Percentiles rank a stretch among this genome's conserved stretches.
These are phyloP conservation scores for Heloderma charlesbogerti DNA, from an alignment of 2,113 vertebrate genomes.

Conservation along the genomic window DNA sequence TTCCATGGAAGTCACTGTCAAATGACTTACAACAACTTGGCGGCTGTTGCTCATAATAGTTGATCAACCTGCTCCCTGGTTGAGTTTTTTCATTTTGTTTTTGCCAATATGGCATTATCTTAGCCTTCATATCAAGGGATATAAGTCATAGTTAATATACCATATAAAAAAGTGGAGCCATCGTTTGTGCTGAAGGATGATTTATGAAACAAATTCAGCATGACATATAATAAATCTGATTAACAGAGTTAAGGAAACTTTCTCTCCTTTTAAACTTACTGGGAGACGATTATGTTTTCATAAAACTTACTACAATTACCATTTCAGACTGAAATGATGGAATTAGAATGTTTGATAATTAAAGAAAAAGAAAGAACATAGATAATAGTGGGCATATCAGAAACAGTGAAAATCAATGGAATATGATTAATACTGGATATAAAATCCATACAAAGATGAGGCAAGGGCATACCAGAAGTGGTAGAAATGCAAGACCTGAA, in stretches of 20 bases:
- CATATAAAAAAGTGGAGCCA: slow-evolving; percentile 31
- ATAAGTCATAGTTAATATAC: slow-evolving; percentile 28
- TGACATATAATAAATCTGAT: slow-evolving; percentile 13
- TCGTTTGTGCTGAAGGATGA: neutral
- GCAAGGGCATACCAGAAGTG: neutral
- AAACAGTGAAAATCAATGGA: neutral
- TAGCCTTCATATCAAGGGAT: slow-evolving; percentile 26
- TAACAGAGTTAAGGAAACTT: neutral
- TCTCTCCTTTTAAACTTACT: too few relatives aligned
- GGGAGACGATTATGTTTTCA: neutral
- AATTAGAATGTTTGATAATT: neutral
- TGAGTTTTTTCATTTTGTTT: neutral
- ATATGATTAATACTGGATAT: neutral
- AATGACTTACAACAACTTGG: slow-evolving; percentile 37
- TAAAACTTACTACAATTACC: neutral
- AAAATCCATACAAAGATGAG: neutral
- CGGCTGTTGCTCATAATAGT: neutral
- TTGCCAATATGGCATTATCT: slow-evolving; percentile 22
- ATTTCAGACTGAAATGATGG: neutral
- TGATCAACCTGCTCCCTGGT: neutral
- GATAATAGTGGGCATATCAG: neutral
- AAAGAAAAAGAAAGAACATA: neutral
- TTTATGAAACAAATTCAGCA: slow-evolving; percentile 27
- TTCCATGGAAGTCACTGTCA: neutral
- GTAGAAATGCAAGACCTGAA: neutral